Conservation (phyloP, 1,140 invertebrate genomes). For the Drosophila mojavensis region DNA sequence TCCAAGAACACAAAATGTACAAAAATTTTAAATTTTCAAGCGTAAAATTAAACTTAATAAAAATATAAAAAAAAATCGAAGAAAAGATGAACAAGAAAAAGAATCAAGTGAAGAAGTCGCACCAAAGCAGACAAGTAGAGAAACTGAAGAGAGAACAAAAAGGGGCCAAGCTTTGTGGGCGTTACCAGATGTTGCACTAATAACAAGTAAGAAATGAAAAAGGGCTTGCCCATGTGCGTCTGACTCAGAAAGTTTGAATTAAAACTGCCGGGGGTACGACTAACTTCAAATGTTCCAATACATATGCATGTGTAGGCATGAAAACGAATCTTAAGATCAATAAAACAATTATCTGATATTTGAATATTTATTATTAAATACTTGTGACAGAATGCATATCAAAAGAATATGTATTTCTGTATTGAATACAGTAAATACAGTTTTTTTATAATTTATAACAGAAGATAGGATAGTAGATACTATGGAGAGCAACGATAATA, state of each 20-base stretch:
- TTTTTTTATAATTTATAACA: no score
- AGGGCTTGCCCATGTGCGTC: constrained; percentile 38
- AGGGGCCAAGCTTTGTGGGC: constrained; percentile 44
- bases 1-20: constrained; percentile 50
- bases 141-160: constrained; percentile 16
- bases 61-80: neutral
- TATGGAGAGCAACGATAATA: no score
- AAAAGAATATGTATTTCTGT: no score
- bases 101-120: constrained; percentile 36
- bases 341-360: neutral
- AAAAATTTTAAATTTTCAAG: constrained; percentile 72
- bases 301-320: neutral
- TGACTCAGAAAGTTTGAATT: neutral
- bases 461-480: no score
- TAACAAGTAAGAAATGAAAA: constrained; percentile 29
- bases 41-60: constrained; percentile 72
- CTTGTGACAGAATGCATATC: no score
- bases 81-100: constrained; percentile 15
- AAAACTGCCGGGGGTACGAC: neutral
- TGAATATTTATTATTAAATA: neutral
- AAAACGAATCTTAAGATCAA: neutral
- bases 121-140: constrained; percentile 14
- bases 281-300: neutral
- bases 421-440: no score
- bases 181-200: constrained; percentile 62